Percentiles rank a stretch among this genome's conserved stretches.
These are phyloP conservation scores for Phylloscopus trochilus DNA, from an alignment of 2,113 vertebrate species.

Conservation along the genomic window DNA sequence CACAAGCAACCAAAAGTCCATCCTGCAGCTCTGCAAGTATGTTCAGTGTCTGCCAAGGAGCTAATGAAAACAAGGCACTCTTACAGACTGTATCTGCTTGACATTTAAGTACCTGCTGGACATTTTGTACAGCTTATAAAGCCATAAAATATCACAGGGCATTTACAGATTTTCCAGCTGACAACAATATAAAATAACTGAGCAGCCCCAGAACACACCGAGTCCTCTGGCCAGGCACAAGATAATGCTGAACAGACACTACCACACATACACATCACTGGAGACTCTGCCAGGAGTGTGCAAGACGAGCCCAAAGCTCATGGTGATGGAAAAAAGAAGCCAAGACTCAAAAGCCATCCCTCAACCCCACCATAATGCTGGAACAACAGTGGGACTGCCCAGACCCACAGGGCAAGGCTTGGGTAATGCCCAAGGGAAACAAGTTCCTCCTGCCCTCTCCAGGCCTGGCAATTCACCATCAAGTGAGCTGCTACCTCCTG, in stretches of 20 bases:
- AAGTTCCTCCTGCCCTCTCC: background rate
- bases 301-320: background rate
- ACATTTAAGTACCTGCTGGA: constrained; percentile 45
- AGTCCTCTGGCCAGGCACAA: background rate
- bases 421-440: background rate
- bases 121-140: constrained; percentile 41
- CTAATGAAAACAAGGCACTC: constrained; percentile 14
- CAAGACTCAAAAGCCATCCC: background rate
- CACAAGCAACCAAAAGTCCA: constrained; percentile 13
- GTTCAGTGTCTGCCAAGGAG: constrained; percentile 13
- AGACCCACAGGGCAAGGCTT: background rate
- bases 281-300: background rate
- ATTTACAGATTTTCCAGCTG: constrained; percentile 26
- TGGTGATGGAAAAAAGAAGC: fast-evolving
- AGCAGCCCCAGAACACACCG: background rate
- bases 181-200: background rate
- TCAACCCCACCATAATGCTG: background rate
- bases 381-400: background rate
- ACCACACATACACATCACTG: background rate
- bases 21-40: constrained; percentile 14
- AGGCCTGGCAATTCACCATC: fast-evolving
- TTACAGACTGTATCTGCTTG: background rate
- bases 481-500: background rate
- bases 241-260: background rate
- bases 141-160: background rate